Conservation (phyloP, 2,888 invertebrate genomes). For the Drosophila rubida region DNA sequence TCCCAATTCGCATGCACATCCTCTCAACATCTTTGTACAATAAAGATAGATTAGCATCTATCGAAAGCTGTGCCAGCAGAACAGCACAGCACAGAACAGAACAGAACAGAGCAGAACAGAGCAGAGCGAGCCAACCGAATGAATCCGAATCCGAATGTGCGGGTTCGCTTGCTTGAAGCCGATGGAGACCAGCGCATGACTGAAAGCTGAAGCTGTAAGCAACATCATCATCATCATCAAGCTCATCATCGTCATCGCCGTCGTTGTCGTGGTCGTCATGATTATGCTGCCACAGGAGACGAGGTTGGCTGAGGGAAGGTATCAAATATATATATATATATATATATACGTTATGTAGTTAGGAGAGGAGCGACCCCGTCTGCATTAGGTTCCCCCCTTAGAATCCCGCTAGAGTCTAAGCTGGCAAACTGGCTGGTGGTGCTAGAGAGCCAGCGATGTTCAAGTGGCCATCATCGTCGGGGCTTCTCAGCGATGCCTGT, state of each 20-base stretch:
- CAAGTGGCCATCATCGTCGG: conserved; percentile 72
- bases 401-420: conserved; percentile 46
- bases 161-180: conserved; percentile 45
- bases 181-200: conserved; percentile 58
- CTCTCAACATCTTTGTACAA: conserved; percentile 77
- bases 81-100: conserved; percentile 36
- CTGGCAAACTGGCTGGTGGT: conserved; percentile 20
- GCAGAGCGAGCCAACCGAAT: conserved; percentile 36
- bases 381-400: conserved; percentile 31
- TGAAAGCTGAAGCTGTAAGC: conserved; percentile 52
- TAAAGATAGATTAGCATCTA: conserved; percentile 78
- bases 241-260: conserved; percentile 43
- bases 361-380: conserved; percentile 19
- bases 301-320: background rate
- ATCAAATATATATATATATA: background rate
- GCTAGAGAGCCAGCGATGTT: conserved; percentile 33
- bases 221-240: conserved; percentile 33
- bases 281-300: background rate
- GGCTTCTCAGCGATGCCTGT: conserved; percentile 51
- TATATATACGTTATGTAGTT: background rate
- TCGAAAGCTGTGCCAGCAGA: conserved; percentile 68
- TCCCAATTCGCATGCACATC: conserved; percentile 62
- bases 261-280: background rate
- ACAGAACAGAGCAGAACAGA: conserved; percentile 31
- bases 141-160: conserved; percentile 59